Base-by-base conservation (phyloP, 2,113 vertebrate genomes). In the Aythya baeri region DNA sequence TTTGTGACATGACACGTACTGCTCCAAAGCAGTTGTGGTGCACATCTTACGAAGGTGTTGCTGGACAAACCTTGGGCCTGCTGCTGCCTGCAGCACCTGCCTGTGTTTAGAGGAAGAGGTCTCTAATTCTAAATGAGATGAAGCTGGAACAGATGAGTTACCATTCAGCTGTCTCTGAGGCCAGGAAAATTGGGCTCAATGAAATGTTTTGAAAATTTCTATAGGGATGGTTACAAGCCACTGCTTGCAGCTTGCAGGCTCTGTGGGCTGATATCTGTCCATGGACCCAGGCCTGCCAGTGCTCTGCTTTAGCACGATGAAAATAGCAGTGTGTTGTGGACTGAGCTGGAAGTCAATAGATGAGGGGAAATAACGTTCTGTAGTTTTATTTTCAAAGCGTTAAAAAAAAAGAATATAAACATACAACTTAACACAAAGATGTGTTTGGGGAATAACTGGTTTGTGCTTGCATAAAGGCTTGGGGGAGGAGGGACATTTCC, bases 131-230 rank as follows among this genome's bases (percentile, higher is more conserved):
- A 22, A 96, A 89, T 2, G 12, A 94, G 83, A n/a, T 88, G 44
- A 94, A 88, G 41, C 49, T 83, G 79, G 41, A 88, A 52, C 78
- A 83, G 85, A 85, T 89, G 82, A 91, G 41, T 21, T 88, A 70
- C 65, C 27, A n/a, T 27, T 36, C 55, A 92, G 54, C 71, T 88
- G n/a, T 89, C 55, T 89, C 71, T 70, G 55, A 79, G 22, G 66
- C 77, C 41, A 73, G 55, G 62, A 91, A 92, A 91, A 92, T 17
- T 32, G 41, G 22, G 11, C 59, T 94, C 94, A 85, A 89, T 94
- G 91, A 88, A 75, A 83, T 73, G 36, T 32, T 75, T 76, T 86
- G 86, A 87, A 87, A 88, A 91, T 83, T 87, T 89, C 54, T 76
- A 18, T 29, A 27, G 46, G 21, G 43, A 43, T 88, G 70, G 83